Evolutionary conservation across 2,113 vertebrate genomes (phyloP).

Genomic region (Cinclus cinclus): DNA sequence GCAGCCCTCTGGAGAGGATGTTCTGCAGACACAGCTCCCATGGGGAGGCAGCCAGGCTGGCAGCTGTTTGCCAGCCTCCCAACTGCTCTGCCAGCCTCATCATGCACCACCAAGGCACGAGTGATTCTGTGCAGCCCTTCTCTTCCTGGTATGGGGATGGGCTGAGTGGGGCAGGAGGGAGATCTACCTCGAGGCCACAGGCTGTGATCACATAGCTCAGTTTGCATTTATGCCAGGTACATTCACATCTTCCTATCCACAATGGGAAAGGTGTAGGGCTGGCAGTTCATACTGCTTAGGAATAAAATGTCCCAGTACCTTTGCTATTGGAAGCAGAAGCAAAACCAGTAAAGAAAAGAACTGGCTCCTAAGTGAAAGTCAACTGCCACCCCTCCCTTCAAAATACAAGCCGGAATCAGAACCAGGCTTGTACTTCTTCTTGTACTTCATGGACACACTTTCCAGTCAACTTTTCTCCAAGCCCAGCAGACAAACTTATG

Average conservation of each 20-base stretch:
- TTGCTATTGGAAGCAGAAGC: background rate
- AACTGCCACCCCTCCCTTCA: background rate
- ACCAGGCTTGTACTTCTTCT: background rate
- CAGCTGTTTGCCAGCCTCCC: background rate
- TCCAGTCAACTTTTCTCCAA: background rate
- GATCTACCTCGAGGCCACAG: background rate
- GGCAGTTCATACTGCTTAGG: background rate
- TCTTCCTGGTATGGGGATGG: background rate
- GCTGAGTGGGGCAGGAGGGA: background rate
- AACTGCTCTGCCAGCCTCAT: background rate
- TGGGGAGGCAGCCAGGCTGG: constrained; percentile 35
- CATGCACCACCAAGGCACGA: background rate
- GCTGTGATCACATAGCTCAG: background rate
- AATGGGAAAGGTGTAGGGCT: background rate
- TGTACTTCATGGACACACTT: background rate
- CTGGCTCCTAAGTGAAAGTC: background rate
- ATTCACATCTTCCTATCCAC: fast-evolving
- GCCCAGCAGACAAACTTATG: background rate
- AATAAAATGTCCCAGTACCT: background rate
- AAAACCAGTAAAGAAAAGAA: background rate
- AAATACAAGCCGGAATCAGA: background rate
- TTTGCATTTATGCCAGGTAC: background rate
- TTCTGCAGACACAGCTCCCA: constrained; percentile 6
- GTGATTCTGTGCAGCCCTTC: background rate
- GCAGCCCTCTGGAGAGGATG: constrained; percentile 5